Percentiles rank a stretch among this genome's conserved stretches.
These are phyloP conservation scores for Oscheius sp. DNA, from an alignment of 1,140 invertebrate species.

Conservation along the genomic window DNA sequence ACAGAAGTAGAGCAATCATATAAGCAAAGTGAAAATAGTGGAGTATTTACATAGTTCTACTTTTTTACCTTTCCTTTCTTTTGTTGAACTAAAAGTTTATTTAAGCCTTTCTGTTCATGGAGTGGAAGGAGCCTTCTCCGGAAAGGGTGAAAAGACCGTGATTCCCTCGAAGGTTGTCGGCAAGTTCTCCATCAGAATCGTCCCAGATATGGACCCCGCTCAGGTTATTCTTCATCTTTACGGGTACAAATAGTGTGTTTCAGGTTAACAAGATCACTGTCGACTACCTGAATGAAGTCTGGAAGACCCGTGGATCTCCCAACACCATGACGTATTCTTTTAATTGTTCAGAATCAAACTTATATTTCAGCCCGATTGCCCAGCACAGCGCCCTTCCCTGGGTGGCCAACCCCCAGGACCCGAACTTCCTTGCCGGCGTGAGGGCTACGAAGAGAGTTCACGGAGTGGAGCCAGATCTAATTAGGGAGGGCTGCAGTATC, in stretches of 20 bases:
- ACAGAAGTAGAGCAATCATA: no score
- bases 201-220: conserved; percentile 82
- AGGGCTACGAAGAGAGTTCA: conserved; percentile 74
- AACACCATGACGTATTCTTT: conserved; percentile 77
- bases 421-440: conserved; percentile 81
- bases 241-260: not conserved
- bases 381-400: conserved; percentile 79
- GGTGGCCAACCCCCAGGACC: conserved; percentile 83
- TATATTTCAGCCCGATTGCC: conserved; percentile 66
- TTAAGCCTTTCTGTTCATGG: conserved; percentile 61
- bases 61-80: not conserved
- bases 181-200: conserved; percentile 91
- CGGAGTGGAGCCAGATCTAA: conserved; percentile 87
- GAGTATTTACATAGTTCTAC: no score
- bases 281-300: conserved; percentile 72
- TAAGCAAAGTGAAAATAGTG: no score
- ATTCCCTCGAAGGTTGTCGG: conserved; percentile 82
- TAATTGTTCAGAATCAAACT: not conserved
- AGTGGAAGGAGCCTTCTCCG: conserved; percentile 87
- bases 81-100: not conserved
- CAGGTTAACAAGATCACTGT: conserved; percentile 68
- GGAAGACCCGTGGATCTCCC: conserved; percentile 73
- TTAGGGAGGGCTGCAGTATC: conserved; percentile 92
- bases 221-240: conserved; percentile 63
- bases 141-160: conserved; percentile 87